Evolutionary conservation across 2,888 invertebrate species (phyloP).

Genomic region (Cylindroiulus punctatus): DNA sequence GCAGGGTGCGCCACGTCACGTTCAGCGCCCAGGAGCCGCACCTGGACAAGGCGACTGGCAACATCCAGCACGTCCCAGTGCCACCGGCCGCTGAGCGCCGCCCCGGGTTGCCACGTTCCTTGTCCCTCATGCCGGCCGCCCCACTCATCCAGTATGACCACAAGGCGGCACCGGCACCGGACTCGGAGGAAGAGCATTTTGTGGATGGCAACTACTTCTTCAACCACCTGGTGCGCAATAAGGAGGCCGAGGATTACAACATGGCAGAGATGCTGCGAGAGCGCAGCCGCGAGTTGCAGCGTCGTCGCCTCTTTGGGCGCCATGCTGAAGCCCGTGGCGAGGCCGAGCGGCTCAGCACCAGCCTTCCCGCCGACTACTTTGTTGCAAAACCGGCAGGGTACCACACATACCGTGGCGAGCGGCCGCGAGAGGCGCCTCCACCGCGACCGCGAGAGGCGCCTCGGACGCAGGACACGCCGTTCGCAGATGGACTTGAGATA

Average conservation of each 20-base stretch:
- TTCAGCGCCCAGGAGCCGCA: conserved; percentile 44
- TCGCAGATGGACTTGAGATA: conserved; percentile 54
- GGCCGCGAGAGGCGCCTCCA: neutral
- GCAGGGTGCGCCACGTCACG: neutral
- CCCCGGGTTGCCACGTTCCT: neutral
- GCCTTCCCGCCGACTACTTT: conserved; percentile 24
- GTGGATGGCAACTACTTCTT: conserved; percentile 53
- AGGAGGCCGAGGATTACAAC: conserved; percentile 55
- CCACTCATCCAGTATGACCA: neutral
- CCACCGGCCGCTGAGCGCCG: neutral
- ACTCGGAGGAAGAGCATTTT: conserved; percentile 51
- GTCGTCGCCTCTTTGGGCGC: neutral
- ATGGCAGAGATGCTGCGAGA: conserved; percentile 50
- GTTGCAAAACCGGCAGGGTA: neutral
- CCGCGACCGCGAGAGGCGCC: no score
- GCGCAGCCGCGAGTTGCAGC: conserved; percentile 40
- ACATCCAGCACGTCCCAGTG: neutral
- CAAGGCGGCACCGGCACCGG: neutral
- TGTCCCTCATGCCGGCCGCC: neutral
- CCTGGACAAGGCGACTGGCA: neutral
- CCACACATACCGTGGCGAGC: conserved; percentile 6
- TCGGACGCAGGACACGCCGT: conserved; percentile 33
- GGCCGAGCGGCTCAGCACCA: conserved; percentile 47
- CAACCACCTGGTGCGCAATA: conserved; percentile 49
- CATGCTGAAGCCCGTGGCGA: neutral